Evolutionary conservation across 1,140 invertebrate species (phyloP), one percentile per base, ranked within the genome.

Genomic region (Drosophila repletoides): DNA sequence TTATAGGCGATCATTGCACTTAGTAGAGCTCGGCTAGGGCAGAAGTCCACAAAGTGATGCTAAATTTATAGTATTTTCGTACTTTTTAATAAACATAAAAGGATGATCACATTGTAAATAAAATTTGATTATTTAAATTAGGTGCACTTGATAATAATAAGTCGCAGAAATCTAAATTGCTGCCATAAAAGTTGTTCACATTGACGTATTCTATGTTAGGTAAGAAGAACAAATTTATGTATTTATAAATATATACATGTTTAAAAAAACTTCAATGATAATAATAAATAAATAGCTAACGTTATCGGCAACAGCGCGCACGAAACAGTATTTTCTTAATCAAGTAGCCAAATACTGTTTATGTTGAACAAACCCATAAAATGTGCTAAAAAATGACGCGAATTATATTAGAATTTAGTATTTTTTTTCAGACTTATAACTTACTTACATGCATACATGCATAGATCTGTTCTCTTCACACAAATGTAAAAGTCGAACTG

Each of bases 1-100:
- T 66, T 71, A 34, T 5, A 53, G 7, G 59, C 31, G 36, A 56
- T 45, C 76, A 76, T 79, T 68, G 53, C 56, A 40, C 21, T 28
- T 9, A 12, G 15, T 33, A 6, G 5, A 52, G n/a, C 14, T n/a
- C 24, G 3, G 5, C n/a, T 14, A 21, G 6, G 2, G 14, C 15
- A 33, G 7, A 3, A 24, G 10, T 10, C 15, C 4, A 19, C 41
- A 6, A 43, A 60, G 36, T 67, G 48, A 10, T 56, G 22, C 22
- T 38, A 12, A 14, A 28, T 45, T 17, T 24, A 17, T 53, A 15
- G 15, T 24, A 43, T 36, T 14, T 21, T n/a, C 6, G 24, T 48
- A 34, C 45, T 7, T 36, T 26, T 22, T 14, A 36, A n/a, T 24
- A 6, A 60, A 65, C 28, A 31, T 24, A 41, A 21, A 21, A 36